phyloP scores from a whole-genome alignment of 2,888 invertebrate genomes.

The Patella pellucida region DNA sequence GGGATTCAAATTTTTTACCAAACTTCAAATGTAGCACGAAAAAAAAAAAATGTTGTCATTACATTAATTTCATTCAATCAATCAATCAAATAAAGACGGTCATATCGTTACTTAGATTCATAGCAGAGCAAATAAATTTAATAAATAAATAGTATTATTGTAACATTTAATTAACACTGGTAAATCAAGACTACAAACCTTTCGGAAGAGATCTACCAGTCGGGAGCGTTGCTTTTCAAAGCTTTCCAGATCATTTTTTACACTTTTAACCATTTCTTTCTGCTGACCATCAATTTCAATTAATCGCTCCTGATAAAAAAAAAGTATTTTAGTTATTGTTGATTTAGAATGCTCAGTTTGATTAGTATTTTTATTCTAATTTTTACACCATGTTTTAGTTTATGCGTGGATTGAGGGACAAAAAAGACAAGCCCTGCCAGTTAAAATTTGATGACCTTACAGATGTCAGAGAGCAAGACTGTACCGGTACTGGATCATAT shows the following conservation, averaged over 20 bases:
- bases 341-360: no score
- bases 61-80: not conserved
- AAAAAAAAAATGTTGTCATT: not conserved
- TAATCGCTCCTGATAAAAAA: constrained; percentile 53
- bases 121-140: not conserved
- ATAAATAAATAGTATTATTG: not conserved
- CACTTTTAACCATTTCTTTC: constrained; percentile 66
- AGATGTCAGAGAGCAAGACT: no score
- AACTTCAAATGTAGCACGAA: no score
- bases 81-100: not conserved
- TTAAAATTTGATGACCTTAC: no score
- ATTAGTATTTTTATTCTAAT: no score
- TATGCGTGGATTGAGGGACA: no score
- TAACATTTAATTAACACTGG: not conserved
- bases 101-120: not conserved
- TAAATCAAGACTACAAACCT: constrained; percentile 68
- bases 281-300: constrained; percentile 64
- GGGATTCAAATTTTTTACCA: no score
- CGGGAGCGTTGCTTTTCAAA: constrained; percentile 73
- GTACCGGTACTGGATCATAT: no score
- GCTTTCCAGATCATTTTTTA: constrained; percentile 74
- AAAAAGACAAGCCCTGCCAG: no score
- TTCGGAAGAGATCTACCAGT: constrained; percentile 79
- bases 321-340: no score
- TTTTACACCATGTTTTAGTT: no score